A percentile compares a stretch with the other conserved stretches of the same genome.
Evolutionary conservation across 1,140 invertebrate species (phyloP).

Genomic region (Rhynchophorus ferrugineus): DNA sequence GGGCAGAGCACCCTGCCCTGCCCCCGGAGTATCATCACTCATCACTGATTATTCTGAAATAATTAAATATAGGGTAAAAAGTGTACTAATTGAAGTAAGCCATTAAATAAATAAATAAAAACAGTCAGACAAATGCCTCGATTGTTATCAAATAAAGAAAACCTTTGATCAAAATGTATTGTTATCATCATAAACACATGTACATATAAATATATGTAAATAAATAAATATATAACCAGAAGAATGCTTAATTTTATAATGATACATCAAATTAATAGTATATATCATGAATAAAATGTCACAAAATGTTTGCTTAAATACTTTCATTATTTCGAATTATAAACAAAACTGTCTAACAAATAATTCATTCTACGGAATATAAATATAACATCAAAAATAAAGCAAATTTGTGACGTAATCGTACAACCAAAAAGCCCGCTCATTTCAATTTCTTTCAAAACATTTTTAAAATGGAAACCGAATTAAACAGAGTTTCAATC

Average conservation of each 20-base stretch:
- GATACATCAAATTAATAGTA: too few species aligned
- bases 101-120: background rate
- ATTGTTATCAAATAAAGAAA: conserved; percentile 14
- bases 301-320: too few species aligned
- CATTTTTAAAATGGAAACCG: conserved; percentile 17
- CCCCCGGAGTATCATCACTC: conserved; percentile 42
- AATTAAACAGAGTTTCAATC: conserved; percentile 34
- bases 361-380: too few species aligned
- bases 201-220: background rate
- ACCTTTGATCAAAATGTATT: background rate
- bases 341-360: too few species aligned
- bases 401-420: conserved; percentile 10
- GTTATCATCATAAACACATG: conserved; percentile 6
- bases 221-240: too few species aligned
- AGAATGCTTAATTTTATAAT: too few species aligned
- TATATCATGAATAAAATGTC: background rate
- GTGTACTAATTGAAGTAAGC: background rate
- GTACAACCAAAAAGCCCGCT: background rate
- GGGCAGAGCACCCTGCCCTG: conserved; percentile 39
- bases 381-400: too few species aligned
- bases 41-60: conserved; percentile 33
- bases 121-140: conserved; percentile 14
- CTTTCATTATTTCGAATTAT: too few species aligned
- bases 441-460: conserved; percentile 1
- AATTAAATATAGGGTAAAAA: background rate